These are phyloP conservation scores for Acrobasis suavella DNA, from an alignment of 2,888 invertebrate species.

Conservation along the genomic window DNA sequence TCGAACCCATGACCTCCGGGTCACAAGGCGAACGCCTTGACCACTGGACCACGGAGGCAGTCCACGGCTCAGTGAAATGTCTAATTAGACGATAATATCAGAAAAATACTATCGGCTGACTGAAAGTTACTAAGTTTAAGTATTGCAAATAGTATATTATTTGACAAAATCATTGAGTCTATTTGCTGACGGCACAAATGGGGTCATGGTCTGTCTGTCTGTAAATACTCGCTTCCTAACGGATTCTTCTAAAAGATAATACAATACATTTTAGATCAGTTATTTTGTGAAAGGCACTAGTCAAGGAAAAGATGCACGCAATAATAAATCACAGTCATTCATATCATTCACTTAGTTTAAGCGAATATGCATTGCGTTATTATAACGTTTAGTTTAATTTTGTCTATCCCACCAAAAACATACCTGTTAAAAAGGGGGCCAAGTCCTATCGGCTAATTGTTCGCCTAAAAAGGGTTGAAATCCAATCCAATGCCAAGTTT, in stretches of 20 bases:
- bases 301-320: neutral
- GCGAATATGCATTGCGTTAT: neutral
- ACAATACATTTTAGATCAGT: neutral
- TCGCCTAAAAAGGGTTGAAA: too few species aligned
- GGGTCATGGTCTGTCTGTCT: neutral
- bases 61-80: too few species aligned
- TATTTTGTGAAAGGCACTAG: neutral
- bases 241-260: slow-evolving; percentile 1
- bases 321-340: neutral
- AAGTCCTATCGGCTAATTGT: too few species aligned
- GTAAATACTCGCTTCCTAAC: neutral
- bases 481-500: too few species aligned
- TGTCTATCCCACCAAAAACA: too few species aligned
- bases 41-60: too few species aligned
- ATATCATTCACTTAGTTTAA: neutral
- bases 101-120: too few species aligned
- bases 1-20: too few species aligned
- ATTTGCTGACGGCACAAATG: neutral
- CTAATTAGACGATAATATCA: too few species aligned
- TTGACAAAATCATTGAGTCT: neutral
- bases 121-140: too few species aligned
- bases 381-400: neutral
- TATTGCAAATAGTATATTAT: neutral
- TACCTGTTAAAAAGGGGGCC: too few species aligned
- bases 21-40: too few species aligned